These are phyloP conservation scores for Habroteleia sp. DNA, from an alignment of 2,888 invertebrate species.

Conservation along the genomic window DNA sequence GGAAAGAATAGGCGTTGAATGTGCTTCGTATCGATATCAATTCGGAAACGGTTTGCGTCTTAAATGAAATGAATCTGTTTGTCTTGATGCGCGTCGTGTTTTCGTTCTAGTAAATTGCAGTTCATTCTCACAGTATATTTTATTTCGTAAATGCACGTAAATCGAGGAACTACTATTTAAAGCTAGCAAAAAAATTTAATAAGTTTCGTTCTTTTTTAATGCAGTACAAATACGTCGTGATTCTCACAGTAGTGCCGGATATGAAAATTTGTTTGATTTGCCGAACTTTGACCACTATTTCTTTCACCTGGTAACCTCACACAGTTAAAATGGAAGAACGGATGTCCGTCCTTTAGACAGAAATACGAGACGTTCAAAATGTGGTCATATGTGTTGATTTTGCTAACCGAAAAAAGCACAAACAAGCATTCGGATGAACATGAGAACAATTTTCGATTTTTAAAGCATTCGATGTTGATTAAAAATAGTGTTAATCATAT, in stretches of 20 bases:
- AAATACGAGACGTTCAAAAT: constrained; percentile 47
- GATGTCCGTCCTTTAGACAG: constrained; percentile 59
- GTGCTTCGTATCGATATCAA: no score
- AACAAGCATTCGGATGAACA: constrained; percentile 23
- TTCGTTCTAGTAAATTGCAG: no score
- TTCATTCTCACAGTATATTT: no score
- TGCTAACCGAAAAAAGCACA: constrained; percentile 26
- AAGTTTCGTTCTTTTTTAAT: no score
- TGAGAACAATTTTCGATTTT: background rate
- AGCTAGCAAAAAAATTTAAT: no score
- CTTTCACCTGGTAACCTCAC: constrained; percentile 44
- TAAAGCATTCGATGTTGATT: no score
- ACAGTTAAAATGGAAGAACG: constrained; percentile 52
- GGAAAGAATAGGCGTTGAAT: no score
- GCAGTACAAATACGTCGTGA: constrained; percentile 9
- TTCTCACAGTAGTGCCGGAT: constrained; percentile 53
- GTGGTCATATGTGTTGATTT: constrained; percentile 57
- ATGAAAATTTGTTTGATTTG: constrained; percentile 56
- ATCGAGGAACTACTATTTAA: no score
- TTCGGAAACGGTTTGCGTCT: background rate
- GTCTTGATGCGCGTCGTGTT: background rate
- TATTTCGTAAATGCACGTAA: no score
- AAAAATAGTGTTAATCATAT: no score
- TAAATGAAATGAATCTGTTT: constrained; percentile 32
- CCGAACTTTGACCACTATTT: constrained; percentile 25